Evolutionary conservation across 2,113 vertebrate species (phyloP), one percentile per base, ranked within the genome.

Genomic region (Ctenodactylus gundi): DNA sequence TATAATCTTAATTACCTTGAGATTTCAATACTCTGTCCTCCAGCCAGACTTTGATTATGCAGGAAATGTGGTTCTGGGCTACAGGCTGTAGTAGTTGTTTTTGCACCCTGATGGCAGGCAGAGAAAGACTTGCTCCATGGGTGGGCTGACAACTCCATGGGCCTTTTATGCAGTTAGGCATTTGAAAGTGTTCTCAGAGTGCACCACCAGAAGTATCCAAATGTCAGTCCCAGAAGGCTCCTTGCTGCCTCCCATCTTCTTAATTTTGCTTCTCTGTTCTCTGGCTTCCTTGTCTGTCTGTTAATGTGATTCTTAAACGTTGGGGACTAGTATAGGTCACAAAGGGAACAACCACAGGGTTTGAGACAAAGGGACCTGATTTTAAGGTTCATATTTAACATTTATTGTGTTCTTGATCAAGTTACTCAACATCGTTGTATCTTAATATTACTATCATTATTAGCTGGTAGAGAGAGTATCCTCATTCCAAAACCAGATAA

Each of bases 1-100:
- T 94, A 88, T 95, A 95, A 80, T 90, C 75, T 55, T n/a, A 4
- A 6, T 55, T 90, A 58, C 39, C 65, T 97, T 83, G 68, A 88
- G 92, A 94, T 64, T 96, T 88, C 88, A 62, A 67, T 67, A 73
- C 21, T 57, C 23, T 82, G 67, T 41, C 90, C 82, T 83, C 94
- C 82, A 85, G 86, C 77, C 73, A 93, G 67, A 57, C n/a, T 89
- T 18, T 75, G 60, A 65, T 85, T 90, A 87, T 44, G 25, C 41
- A 92, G 73, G 25, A 7, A 72, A 77, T 31, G 62, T 97, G 12
- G 88, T 36, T 39, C 39, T 73, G 68, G n/a, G 70, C 57, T 92
- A 60, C 84, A 88, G 62, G 55, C 39, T 39, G 21, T 51, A 90
- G 57, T 68, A 21, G 44, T 31, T 31, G 51, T 58, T 90, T 90